Percentiles rank a stretch among this genome's conserved stretches.
These are phyloP conservation scores for Chloromyia formosa DNA, from an alignment of 2,888 invertebrate species.

Conservation along the genomic window DNA sequence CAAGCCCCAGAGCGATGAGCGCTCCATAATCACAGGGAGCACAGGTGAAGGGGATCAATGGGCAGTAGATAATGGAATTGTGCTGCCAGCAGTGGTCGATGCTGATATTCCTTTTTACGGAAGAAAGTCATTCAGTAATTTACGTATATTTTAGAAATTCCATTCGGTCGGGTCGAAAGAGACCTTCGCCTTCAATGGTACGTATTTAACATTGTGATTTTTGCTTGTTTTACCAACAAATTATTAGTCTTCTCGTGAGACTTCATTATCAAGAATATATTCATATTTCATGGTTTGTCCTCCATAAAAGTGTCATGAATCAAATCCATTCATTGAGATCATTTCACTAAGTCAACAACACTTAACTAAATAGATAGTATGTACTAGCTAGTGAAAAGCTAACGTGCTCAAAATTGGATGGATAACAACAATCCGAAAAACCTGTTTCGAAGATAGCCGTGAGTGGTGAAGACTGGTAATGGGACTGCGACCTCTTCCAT, in stretches of 20 bases:
- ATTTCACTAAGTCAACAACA: neutral
- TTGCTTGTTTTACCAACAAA: too few species aligned
- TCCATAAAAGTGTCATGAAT: too few species aligned
- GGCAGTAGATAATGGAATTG: conserved; percentile 8
- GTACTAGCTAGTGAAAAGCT: conserved; percentile 6
- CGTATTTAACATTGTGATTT: too few species aligned
- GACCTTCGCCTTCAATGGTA: too few species aligned
- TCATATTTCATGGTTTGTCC: too few species aligned
- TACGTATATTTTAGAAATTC: too few species aligned
- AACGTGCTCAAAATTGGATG: conserved; percentile 44
- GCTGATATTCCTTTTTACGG: too few species aligned
- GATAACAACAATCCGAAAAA: conserved; percentile 39
- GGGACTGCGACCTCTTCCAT: conserved; percentile 32
- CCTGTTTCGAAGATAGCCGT: conserved; percentile 39
- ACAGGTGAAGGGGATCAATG: conserved; percentile 23
- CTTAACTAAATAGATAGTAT: neutral
- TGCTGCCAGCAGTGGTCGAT: neutral
- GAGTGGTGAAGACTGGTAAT: conserved; percentile 43
- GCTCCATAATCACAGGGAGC: conserved; percentile 14
- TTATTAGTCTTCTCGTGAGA: too few species aligned
- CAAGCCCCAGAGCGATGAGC: conserved; percentile 33
- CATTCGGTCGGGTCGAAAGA: too few species aligned
- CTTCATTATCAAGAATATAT: too few species aligned
- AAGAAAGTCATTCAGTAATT: too few species aligned
- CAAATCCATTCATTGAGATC: neutral